phyloP scores from a whole-genome alignment of 2,797 vertebrate species.

The Lemur catta region DNA sequence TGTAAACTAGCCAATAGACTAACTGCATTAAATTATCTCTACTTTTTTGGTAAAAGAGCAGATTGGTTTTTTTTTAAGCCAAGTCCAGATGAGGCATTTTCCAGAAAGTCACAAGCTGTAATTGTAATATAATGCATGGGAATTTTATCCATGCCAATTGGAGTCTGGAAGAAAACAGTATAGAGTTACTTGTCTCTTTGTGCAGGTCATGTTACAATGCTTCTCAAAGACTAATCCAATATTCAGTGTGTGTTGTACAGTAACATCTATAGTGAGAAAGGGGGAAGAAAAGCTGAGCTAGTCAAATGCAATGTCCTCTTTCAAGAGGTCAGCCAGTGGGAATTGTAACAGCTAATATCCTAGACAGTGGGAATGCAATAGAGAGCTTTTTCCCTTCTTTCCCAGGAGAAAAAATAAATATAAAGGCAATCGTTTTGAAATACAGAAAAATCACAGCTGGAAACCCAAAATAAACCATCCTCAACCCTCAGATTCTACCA shows the following conservation, averaged over 20 bases:
- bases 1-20: background rate
- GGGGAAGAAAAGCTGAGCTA: constrained; percentile 70
- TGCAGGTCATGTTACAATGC: constrained; percentile 53
- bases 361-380: constrained; percentile 84
- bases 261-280: constrained; percentile 77
- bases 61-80: constrained; percentile 56
- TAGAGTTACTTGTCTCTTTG: constrained; percentile 20
- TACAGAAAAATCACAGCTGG: constrained; percentile 82
- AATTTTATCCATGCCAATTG: constrained; percentile 59
- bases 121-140: constrained; percentile 32
- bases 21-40: background rate
- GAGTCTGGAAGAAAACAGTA: constrained; percentile 57
- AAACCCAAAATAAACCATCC: constrained; percentile 71
- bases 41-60: constrained; percentile 43
- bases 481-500: constrained; percentile 38
- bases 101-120: constrained; percentile 40
- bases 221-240: constrained; percentile 39
- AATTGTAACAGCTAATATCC: constrained; percentile 82
- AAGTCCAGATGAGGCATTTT: constrained; percentile 68
- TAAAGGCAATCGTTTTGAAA: constrained; percentile 78
- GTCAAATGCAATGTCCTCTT: constrained; percentile 75
- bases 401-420: constrained; percentile 84
- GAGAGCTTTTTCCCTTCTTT: constrained; percentile 80
- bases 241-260: constrained; percentile 44
- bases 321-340: constrained; percentile 80